Base-by-base conservation (phyloP, 1,140 invertebrate species). In the Cotesia typhae region DNA sequence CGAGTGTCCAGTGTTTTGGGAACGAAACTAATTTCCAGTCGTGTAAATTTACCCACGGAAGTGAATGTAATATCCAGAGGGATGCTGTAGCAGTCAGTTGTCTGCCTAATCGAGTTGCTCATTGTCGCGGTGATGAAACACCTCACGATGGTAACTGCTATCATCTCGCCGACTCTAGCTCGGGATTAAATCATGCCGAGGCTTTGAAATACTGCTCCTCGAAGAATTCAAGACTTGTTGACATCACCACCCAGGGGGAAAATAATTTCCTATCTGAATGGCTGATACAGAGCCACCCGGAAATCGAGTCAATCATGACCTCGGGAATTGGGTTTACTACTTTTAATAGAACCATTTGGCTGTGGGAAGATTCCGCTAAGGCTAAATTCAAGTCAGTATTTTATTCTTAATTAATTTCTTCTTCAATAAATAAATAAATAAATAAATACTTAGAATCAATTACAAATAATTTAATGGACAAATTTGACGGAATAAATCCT, bases 201-300 rank as follows among this genome's bases (percentile, higher is more conserved):
- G 89, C 89, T 35, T 73, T 86, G 63, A 76, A 83, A 3, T 84
- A 88, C 53, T 89, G 88, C 70, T 72, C 80, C 14, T 57, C 66
- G 1, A 82, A 79, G 10, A 84, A 85, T 35, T 85, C 88, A 9
- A 79, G 84, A 35, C 82, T 91, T n/a, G 73, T 90, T 9, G 88
- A 88, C 41, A 85, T 92, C 53, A 80, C 83, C 6, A 88, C 83
- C 10, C 84, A 90, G 80, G 79, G 79, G n/a, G 91, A 92, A 81
- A 91, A 89, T 78, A 86, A 91, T 78, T 91, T 90, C 72, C 61
- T 92, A 6, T 91, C 90, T 12, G 89, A 90, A 74, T 84, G 89
- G 82, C 74, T 91, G 69, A 67, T 84, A 12, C 83, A 84, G 36
- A 77, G 63, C 14, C 74, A 87, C 57, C 83, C 88, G n/a, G 75